Conservation (phyloP, 2,888 invertebrate genomes). For the Cephus rjabovi region DNA sequence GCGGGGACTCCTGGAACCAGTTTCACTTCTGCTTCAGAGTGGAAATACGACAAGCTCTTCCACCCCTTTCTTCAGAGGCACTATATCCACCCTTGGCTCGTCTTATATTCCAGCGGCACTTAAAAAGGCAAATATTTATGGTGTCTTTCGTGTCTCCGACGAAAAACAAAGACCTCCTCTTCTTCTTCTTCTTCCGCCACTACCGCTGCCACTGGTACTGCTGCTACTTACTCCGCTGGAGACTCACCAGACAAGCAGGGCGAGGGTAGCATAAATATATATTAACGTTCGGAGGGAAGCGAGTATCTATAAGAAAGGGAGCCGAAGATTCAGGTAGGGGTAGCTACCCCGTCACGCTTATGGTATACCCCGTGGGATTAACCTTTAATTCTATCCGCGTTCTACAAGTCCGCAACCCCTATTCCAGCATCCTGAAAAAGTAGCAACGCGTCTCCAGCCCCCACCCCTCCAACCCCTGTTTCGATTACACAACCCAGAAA, state of each 20-base stretch:
- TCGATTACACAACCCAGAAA: too few relatives aligned
- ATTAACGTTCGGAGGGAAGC: not conserved
- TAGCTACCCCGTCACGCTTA: constrained; percentile 3
- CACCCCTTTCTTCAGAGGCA: too few relatives aligned
- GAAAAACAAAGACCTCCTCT: constrained; percentile 50
- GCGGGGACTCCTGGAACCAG: too few relatives aligned
- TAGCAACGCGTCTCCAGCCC: constrained; percentile 7
- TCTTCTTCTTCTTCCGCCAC: too few relatives aligned
- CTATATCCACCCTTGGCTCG: not conserved
- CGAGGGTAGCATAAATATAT: too few relatives aligned
- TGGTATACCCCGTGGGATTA: constrained; percentile 58
- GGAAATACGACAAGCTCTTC: too few relatives aligned
- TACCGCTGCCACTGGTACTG: too few relatives aligned
- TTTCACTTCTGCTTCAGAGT: too few relatives aligned
- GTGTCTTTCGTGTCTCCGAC: constrained; percentile 41
- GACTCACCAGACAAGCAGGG: too few relatives aligned
- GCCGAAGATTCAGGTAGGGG: not conserved
- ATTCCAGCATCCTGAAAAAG: constrained; percentile 40
- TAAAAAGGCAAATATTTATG: constrained; percentile 62
- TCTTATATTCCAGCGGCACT: constrained; percentile 52
- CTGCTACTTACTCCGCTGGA: too few relatives aligned
- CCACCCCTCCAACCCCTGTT: too few relatives aligned
- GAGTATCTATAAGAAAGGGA: not conserved
- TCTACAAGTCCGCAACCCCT: constrained; percentile 41
- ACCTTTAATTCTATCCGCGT: constrained; percentile 65